Evolutionary conservation across 2,888 invertebrate species (phyloP).

Genomic region (Callinectes sapidus): DNA sequence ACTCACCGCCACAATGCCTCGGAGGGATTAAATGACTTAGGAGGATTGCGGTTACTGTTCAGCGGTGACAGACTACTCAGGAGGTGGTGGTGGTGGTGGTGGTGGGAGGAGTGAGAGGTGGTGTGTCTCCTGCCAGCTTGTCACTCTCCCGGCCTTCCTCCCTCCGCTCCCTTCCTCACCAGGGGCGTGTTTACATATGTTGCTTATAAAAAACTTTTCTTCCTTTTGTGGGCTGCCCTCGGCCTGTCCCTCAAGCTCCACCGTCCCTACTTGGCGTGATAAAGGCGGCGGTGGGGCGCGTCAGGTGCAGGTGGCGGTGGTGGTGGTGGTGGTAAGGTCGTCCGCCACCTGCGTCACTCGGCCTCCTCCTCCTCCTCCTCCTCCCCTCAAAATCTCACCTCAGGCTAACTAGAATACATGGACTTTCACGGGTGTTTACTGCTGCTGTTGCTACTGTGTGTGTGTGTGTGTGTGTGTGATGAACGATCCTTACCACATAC

Average conservation of each 20-base stretch:
- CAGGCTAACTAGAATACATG: neutral
- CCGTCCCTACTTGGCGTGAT: neutral
- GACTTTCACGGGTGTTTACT: neutral
- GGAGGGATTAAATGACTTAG: constrained; percentile 38
- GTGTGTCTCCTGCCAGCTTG: neutral
- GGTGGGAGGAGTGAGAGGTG: neutral
- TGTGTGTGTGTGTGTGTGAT: neutral
- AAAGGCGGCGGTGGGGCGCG: neutral
- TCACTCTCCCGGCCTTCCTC: neutral
- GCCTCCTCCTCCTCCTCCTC: too few species aligned
- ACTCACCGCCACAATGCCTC: constrained; percentile 25
- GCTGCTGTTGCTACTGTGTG: neutral
- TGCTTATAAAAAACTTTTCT: constrained; percentile 24
- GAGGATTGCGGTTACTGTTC: constrained; percentile 27
- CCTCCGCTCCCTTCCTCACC: neutral
- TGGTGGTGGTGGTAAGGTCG: neutral
- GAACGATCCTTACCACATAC: neutral
- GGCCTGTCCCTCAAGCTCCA: neutral
- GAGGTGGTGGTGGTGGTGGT: neutral
- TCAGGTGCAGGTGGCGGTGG: constrained; percentile 12
- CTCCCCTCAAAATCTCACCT: too few species aligned
- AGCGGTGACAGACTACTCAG: neutral
- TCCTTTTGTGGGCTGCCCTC: constrained; percentile 23
- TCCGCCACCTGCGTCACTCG: neutral
- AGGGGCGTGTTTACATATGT: constrained; percentile 28